A percentile compares a stretch with the other conserved stretches of the same genome.
These are phyloP conservation scores for Drosophila mulleri DNA, from an alignment of 2,888 invertebrate species.

Conservation along the genomic window DNA sequence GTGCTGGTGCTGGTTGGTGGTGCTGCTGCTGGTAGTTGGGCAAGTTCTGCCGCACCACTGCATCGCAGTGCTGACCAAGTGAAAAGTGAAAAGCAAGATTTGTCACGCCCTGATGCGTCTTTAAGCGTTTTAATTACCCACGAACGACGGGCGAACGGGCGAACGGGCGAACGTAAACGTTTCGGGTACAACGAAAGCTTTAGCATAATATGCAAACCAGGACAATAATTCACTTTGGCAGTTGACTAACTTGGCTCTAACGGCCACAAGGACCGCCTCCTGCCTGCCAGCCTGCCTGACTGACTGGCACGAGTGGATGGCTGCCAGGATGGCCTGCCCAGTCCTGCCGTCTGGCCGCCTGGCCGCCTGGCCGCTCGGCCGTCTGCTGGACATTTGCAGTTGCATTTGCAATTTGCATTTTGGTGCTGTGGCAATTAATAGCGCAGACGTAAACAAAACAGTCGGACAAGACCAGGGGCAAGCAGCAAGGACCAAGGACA, in stretches of 20 bases:
- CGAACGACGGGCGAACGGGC: constrained; percentile 48
- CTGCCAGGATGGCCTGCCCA: too few species aligned
- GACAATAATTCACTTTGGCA: constrained; percentile 81
- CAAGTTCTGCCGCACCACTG: constrained; percentile 45
- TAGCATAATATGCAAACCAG: constrained; percentile 79
- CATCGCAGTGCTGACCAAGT: constrained; percentile 48
- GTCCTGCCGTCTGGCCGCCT: not conserved
- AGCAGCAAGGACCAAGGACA: constrained; percentile 36
- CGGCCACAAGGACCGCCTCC: constrained; percentile 5
- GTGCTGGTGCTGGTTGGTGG: not conserved
- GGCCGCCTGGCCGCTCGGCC: too few species aligned
- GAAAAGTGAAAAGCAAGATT: constrained; percentile 83
- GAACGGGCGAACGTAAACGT: constrained; percentile 20
- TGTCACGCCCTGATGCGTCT: constrained; percentile 83
- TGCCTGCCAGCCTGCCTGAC: constrained; percentile 2
- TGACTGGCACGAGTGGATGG: constrained; percentile 3
- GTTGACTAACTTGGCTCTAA: constrained; percentile 56
- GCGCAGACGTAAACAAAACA: constrained; percentile 80
- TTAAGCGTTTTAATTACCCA: constrained; percentile 83
- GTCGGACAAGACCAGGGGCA: not conserved
- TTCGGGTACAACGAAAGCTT: constrained; percentile 61
- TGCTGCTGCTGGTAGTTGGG: constrained; percentile 35
- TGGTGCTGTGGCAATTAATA: constrained; percentile 77
- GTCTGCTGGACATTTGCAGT: constrained; percentile 58
- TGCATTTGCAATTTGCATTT: constrained; percentile 79